Evolutionary conservation across 1,140 invertebrate species (phyloP).

Genomic region (Episyrphus balteatus): DNA sequence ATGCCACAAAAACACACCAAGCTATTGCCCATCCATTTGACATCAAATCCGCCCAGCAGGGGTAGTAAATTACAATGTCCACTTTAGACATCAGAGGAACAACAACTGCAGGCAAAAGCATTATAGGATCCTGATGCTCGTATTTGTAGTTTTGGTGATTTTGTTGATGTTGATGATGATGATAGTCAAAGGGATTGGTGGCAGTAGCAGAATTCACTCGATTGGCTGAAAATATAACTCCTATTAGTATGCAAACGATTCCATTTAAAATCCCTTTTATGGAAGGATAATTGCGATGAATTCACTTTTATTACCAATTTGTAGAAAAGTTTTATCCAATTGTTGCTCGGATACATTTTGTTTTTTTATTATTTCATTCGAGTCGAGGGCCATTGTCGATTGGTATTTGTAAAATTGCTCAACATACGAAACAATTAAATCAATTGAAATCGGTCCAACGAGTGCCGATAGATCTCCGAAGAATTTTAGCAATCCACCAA

Average conservation of each 20-base stretch:
- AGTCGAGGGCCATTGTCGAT: too few relatives aligned
- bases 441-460: conserved; percentile 64
- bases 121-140: conserved; percentile 2
- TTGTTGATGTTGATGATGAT: conserved; percentile 4
- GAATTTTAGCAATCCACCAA: conserved; percentile 63
- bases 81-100: neutral
- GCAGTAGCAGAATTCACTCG: too few relatives aligned
- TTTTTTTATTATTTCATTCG: too few relatives aligned
- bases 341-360: too few relatives aligned
- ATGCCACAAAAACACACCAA: conserved; percentile 56
- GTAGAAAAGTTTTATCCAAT: too few relatives aligned
- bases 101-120: conserved; percentile 1
- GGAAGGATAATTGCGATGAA: too few relatives aligned
- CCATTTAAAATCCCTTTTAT: too few relatives aligned
- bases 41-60: conserved; percentile 48
- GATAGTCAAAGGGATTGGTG: neutral
- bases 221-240: too few relatives aligned
- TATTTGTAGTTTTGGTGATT: neutral
- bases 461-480: conserved; percentile 65
- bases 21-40: conserved; percentile 70
- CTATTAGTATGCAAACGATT: too few relatives aligned
- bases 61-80: conserved; percentile 34
- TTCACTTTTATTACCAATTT: too few relatives aligned
- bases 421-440: conserved; percentile 60
- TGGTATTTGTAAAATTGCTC: conserved; percentile 19